phyloP scores from a whole-genome alignment of 1,140 invertebrate species.

The Conus ventricosus region DNA sequence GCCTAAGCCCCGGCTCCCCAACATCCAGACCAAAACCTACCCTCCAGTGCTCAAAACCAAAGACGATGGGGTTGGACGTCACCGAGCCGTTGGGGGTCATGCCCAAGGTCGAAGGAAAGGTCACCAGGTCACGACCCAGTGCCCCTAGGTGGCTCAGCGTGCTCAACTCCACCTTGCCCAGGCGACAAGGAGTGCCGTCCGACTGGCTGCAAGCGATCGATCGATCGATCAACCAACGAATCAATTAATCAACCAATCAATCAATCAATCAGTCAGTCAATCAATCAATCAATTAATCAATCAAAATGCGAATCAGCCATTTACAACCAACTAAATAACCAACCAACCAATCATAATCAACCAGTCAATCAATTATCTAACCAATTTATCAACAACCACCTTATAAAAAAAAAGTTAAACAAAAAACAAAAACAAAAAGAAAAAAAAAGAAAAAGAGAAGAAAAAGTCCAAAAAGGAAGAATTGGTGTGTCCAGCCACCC shows the following conservation, averaged over 20 bases:
- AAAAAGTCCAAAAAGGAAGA: no score
- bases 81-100: background rate
- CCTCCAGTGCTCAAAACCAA: constrained; percentile 19
- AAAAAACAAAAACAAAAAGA: no score
- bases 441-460: no score
- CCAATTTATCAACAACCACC: no score
- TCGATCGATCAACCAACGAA: background rate
- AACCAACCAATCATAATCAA: background rate
- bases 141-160: background rate
- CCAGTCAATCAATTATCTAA: background rate
- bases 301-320: background rate
- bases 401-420: no score
- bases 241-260: background rate
- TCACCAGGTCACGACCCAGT: constrained; percentile 19
- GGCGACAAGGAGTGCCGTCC: background rate
- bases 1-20: background rate
- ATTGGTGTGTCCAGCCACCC: no score
- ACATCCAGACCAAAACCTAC: background rate
- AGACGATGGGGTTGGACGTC: background rate
- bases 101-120: constrained; percentile 1
- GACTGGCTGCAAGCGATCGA: background rate
- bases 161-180: background rate
- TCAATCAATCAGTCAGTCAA: background rate
- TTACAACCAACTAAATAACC: background rate
- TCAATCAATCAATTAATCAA: background rate